Evolutionary conservation across 1,140 invertebrate genomes (phyloP).

Genomic region (Zaprionus ornatus): DNA sequence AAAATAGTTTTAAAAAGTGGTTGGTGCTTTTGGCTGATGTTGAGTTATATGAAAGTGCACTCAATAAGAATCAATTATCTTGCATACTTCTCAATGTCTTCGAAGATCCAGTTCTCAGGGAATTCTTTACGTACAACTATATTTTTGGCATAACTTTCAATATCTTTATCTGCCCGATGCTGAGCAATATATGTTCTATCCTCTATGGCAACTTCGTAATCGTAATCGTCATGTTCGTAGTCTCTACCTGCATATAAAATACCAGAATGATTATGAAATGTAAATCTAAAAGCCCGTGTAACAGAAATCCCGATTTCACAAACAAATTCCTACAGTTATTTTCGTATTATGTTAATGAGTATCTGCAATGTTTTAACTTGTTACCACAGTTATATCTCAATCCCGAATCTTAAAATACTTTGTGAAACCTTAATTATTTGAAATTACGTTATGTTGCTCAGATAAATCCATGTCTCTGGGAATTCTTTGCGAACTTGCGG

Average conservation of each 20-base stretch:
- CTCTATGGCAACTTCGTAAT: neutral
- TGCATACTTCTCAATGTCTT: constrained; percentile 46
- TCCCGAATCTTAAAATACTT: neutral
- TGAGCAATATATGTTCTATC: neutral
- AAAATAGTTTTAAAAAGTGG: too few relatives aligned
- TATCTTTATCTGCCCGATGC: neutral
- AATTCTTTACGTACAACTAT: constrained; percentile 2
- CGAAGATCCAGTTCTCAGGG: constrained; percentile 34
- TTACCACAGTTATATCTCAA: neutral
- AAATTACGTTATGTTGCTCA: constrained; percentile 35
- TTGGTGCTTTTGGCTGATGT: too few relatives aligned
- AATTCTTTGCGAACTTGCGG: constrained; percentile 56
- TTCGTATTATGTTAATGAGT: neutral
- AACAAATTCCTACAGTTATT: neutral
- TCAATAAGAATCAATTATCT: neutral
- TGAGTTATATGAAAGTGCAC: neutral
- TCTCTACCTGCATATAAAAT: neutral
- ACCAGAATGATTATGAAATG: neutral
- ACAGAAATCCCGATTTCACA: neutral
- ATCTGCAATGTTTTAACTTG: neutral
- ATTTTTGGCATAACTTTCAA: neutral
- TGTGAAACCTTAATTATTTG: neutral
- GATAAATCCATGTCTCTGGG: constrained; percentile 66
- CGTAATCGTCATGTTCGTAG: neutral
- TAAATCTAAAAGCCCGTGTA: neutral